phyloP scores from a whole-genome alignment of 2,888 invertebrate species.

The Pseudococcus viburni region DNA sequence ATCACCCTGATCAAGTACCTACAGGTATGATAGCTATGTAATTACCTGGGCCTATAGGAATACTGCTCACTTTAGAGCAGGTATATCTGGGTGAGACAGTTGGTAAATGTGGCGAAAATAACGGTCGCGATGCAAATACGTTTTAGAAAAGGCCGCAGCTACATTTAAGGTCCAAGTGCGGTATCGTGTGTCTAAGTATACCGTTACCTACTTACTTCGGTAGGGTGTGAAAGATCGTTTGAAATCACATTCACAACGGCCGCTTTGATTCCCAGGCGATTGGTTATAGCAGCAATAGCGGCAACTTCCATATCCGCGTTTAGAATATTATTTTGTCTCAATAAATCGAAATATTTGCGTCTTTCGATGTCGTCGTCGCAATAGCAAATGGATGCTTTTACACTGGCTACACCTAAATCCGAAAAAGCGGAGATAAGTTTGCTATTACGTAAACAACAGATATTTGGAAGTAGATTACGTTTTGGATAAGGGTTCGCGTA shows the following conservation, averaged over 20 bases:
- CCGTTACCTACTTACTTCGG: slow-evolving; percentile 79
- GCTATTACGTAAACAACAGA: neutral
- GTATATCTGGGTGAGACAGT: neutral
- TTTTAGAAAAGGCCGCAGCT: neutral
- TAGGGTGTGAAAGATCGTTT: slow-evolving; percentile 91
- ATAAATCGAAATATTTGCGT: slow-evolving; percentile 84
- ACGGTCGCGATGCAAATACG: neutral
- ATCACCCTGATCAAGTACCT: too few relatives aligned
- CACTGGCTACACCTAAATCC: slow-evolving; percentile 29
- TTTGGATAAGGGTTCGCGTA: too few relatives aligned
- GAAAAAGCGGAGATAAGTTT: neutral
- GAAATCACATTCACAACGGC: slow-evolving; percentile 96
- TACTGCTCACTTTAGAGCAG: too few relatives aligned
- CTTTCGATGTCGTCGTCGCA: slow-evolving; percentile 89
- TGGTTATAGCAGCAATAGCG: slow-evolving; percentile 93
- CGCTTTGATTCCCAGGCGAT: slow-evolving; percentile 91
- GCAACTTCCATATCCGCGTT: slow-evolving; percentile 99
- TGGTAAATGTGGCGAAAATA: neutral
- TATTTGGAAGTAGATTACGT: neutral
- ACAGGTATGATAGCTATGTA: too few relatives aligned
- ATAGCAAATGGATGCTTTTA: slow-evolving; percentile 96
- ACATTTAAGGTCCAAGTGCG: too few relatives aligned
- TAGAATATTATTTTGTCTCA: slow-evolving; percentile 85
- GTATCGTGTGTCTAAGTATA: neutral
- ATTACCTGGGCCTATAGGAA: too few relatives aligned